Base-by-base conservation (phyloP, 2,888 invertebrate genomes). In the Eristalis tenax region DNA sequence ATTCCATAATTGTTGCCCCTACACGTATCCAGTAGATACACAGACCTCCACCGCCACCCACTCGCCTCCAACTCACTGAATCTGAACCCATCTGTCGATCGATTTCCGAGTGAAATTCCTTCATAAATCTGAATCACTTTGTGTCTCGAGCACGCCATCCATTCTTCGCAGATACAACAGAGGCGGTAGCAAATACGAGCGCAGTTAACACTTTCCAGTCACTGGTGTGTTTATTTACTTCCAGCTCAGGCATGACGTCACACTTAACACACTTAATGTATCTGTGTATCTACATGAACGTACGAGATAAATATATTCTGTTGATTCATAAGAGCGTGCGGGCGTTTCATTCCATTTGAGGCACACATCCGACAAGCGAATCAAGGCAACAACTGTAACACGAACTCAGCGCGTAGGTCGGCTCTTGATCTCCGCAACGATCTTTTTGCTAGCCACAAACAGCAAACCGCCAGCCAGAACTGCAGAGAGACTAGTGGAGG, bases 311-410 rank as follows among this genome's bases (percentile, higher is more conserved):
- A 18, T 8, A 18, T 61, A 28, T 43, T 66, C 18, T 56, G 38
- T 38, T 63, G 40, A 75, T 74, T 86, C 73, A 78, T 40, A 77
- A 84, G 63, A 50, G 1, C 70, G 86, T 71, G 86, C 83, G 86
- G 86, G 83, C 83, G 83, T 26, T 8, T 18, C 61, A 65, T 83
- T 66, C 86, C 70, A 71, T 73, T 79, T 50, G 56, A 35, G 59
- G 38, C 26, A 69, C 77, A 77, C 75, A 63, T 50, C 22, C 63
- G 26, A 63, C 63, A n/a, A 63, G 71, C 68, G 23, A 43, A 75
- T 79, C 86, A 86, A 86, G 86, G 86, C 83, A 79, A 83, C 61
- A 73, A 69, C 26, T 65, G 74, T 75, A 81, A 69, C 81, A 64
- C 74, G 40, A 81, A 23, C 80, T 22, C 68, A 56, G 15, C 15